A percentile compares a stretch with the other conserved stretches of the same genome.
These are phyloP conservation scores for Bos indicus DNA, from an alignment of 2,113 vertebrate species.

Conservation along the genomic window DNA sequence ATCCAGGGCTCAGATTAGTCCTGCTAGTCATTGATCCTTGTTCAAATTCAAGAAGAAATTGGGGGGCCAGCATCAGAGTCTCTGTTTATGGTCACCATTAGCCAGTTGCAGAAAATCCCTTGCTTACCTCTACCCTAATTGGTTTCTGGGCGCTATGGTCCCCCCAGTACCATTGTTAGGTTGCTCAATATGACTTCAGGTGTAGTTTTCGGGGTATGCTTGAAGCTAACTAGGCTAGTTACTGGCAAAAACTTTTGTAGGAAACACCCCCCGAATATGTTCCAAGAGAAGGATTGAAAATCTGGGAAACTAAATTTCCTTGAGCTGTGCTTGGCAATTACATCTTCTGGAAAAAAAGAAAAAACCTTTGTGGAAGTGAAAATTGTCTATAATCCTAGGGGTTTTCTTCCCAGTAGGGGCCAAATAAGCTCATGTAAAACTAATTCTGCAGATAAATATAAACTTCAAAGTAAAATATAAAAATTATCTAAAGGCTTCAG, in stretches of 20 bases:
- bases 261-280: not conserved
- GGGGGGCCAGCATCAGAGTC: not conserved
- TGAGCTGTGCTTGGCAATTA: not conserved
- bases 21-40: not conserved
- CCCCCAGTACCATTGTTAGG: not conserved
- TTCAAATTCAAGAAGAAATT: conserved; percentile 33
- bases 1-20: conserved; percentile 8
- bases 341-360: not conserved
- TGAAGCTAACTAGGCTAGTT: conserved; percentile 30
- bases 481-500: not conserved
- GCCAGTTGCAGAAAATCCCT: conserved; percentile 34
- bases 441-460: not conserved
- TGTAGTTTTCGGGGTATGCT: not conserved
- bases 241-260: not conserved
- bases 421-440: not conserved
- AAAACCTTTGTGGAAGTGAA: not conserved
- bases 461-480: not conserved
- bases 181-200: not conserved
- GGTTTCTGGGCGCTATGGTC: not conserved
- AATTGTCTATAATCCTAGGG: not conserved
- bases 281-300: not conserved
- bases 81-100: not conserved
- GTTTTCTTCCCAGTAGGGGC: not conserved
- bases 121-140: conserved; percentile 13
- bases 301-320: not conserved